phyloP scores from a whole-genome alignment of 1,140 invertebrate species.

The Homalodisca vitripennis region DNA sequence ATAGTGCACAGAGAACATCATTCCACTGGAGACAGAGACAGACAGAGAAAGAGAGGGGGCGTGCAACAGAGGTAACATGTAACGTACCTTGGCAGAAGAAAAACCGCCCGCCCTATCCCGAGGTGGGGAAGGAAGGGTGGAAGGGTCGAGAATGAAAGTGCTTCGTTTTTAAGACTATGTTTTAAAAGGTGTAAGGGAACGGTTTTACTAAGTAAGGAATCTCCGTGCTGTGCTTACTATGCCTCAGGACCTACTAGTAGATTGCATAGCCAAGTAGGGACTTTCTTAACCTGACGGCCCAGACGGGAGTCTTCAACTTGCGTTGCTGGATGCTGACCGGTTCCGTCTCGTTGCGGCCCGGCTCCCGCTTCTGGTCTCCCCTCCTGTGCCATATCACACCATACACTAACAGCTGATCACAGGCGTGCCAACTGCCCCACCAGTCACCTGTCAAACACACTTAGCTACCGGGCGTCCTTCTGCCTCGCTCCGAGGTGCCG shows the following conservation, averaged over 20 bases:
- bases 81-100: not conserved
- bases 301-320: conserved; percentile 39
- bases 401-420: conserved; percentile 4
- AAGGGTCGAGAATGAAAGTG: not conserved
- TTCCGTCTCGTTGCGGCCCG: conserved; percentile 20
- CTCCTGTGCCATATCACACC: conserved; percentile 9
- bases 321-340: conserved; percentile 28
- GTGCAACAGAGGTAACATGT: conserved; percentile 10
- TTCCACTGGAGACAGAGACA: conserved; percentile 26
- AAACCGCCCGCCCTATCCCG: conserved; percentile 1
- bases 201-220: conserved; percentile 17
- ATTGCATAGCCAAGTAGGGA: conserved; percentile 32
- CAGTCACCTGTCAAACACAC: not conserved
- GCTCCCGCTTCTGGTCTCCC: not conserved
- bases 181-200: conserved; percentile 3
- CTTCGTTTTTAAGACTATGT: too few species aligned
- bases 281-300: conserved; percentile 41
- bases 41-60: conserved; percentile 12
- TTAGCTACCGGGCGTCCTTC: too few species aligned
- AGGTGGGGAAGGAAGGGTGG: not conserved
- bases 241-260: conserved; percentile 30
- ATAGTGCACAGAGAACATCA: not conserved
- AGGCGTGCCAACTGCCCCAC: not conserved
- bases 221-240: conserved; percentile 32
- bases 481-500: too few species aligned